Conservation (phyloP, 2,797 vertebrate genomes). For the Betta splendens region DNA sequence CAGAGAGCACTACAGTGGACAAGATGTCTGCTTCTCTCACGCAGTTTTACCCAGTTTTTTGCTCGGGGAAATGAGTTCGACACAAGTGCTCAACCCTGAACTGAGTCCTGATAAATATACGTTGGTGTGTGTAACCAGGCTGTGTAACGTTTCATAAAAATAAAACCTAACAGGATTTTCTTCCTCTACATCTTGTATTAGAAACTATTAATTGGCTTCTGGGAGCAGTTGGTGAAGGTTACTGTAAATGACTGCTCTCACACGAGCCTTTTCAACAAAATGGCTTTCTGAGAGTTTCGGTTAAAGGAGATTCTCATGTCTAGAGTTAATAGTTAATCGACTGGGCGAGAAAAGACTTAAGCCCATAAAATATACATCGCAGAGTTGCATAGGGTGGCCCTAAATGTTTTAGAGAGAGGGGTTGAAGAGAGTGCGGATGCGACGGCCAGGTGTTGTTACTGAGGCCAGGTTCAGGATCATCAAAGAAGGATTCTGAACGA, state of each 20-base stretch:
- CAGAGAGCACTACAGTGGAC: background rate
- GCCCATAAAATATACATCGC: too few species aligned
- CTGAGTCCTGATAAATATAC: background rate
- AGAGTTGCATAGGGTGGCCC: background rate
- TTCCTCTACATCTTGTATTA: background rate
- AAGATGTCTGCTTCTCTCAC: slow-evolving; percentile 5
- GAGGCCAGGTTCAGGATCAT: slow-evolving; percentile 59
- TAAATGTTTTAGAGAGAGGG: background rate
- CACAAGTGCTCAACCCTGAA: background rate
- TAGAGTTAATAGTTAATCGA: too few species aligned
- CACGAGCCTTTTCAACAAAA: background rate
- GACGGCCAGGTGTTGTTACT: slow-evolving; percentile 32
- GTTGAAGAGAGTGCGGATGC: background rate
- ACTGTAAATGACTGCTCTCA: background rate
- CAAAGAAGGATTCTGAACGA: slow-evolving; percentile 61
- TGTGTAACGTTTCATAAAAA: too few species aligned
- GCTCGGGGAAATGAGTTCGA: slow-evolving; percentile 6
- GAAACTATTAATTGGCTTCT: background rate
- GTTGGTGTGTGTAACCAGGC: too few species aligned
- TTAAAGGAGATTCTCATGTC: background rate
- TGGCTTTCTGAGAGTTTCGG: background rate
- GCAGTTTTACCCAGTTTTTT: background rate
- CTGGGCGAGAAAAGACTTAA: background rate
- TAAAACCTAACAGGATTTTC: too few species aligned
- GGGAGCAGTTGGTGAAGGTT: slow-evolving; percentile 1